These are phyloP conservation scores for Ibycter americanus DNA, from an alignment of 2,797 vertebrate species.

Conservation along the genomic window DNA sequence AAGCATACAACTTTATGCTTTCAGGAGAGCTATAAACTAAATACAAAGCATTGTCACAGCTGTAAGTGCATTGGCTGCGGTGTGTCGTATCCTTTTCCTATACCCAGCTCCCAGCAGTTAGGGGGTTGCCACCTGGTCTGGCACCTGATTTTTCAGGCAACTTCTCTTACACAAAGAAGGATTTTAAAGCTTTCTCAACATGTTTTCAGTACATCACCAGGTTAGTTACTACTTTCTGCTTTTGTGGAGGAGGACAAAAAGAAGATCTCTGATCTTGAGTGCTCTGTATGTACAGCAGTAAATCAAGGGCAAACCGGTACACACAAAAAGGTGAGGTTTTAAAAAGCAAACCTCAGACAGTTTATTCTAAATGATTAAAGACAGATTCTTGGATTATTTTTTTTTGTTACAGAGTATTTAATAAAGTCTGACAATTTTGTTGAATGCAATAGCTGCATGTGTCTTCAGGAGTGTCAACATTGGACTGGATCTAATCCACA, in stretches of 20 bases:
- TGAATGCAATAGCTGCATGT: neutral
- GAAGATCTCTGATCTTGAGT: neutral
- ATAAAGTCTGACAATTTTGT: neutral
- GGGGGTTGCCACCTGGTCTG: neutral
- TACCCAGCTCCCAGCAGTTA: neutral
- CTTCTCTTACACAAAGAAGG: neutral
- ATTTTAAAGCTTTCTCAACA: neutral
- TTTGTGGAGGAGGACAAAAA: neutral
- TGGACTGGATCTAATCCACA: neutral
- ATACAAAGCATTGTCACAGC: neutral
- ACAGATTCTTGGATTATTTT: neutral
- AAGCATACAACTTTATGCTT: neutral
- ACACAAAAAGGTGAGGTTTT: neutral
- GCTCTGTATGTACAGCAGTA: neutral
- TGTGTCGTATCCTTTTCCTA: neutral
- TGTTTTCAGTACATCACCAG: neutral
- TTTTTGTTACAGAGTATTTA: neutral
- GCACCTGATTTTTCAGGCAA: neutral
- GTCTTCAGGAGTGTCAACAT: neutral
- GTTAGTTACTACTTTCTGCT: neutral
- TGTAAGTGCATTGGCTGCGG: neutral
- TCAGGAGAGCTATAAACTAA: neutral
- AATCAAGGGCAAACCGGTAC: neutral
- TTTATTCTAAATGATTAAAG: neutral
- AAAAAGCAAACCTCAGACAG: neutral